Conservation (phyloP, 2,888 invertebrate species). For the Entomobrya proxima region DNA sequence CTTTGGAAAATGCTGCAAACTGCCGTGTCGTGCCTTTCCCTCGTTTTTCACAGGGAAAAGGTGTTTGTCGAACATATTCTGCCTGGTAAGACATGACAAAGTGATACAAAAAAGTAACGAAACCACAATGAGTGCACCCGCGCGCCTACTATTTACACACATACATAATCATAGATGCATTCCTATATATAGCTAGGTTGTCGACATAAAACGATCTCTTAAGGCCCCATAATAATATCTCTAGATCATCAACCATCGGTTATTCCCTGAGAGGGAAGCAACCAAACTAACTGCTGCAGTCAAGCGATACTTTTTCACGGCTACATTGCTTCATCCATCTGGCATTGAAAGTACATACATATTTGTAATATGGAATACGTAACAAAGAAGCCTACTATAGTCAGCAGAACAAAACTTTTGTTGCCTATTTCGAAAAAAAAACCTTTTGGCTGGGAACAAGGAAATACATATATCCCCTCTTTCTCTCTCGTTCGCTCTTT, state of each 20-base stretch:
- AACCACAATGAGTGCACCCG: slow-evolving; percentile 13
- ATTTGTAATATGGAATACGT: background rate
- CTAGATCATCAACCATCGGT: slow-evolving; percentile 17
- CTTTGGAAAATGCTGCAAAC: too few species aligned
- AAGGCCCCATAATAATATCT: background rate
- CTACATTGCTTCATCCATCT: slow-evolving; percentile 39
- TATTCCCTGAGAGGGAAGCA: background rate
- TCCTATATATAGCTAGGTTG: background rate
- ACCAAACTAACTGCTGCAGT: background rate
- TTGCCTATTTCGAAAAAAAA: slow-evolving; percentile 9
- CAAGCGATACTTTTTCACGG: slow-evolving; percentile 20
- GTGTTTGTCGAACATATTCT: slow-evolving; percentile 39
- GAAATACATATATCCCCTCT: slow-evolving; percentile 20
- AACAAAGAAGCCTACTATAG: background rate
- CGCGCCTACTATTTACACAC: background rate
- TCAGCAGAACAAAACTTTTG: slow-evolving; percentile 48
- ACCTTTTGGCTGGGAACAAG: background rate
- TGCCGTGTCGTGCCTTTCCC: slow-evolving; percentile 42
- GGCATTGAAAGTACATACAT: slow-evolving; percentile 38
- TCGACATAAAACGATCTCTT: background rate
- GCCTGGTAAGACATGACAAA: slow-evolving; percentile 13
- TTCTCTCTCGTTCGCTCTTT: slow-evolving; percentile 49
- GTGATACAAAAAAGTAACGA: slow-evolving; percentile 26
- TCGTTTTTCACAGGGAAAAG: slow-evolving; percentile 53
- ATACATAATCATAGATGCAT: background rate